These are phyloP conservation scores for Bombus soroeensis DNA, from an alignment of 1,140 invertebrate species.

Conservation along the genomic window DNA sequence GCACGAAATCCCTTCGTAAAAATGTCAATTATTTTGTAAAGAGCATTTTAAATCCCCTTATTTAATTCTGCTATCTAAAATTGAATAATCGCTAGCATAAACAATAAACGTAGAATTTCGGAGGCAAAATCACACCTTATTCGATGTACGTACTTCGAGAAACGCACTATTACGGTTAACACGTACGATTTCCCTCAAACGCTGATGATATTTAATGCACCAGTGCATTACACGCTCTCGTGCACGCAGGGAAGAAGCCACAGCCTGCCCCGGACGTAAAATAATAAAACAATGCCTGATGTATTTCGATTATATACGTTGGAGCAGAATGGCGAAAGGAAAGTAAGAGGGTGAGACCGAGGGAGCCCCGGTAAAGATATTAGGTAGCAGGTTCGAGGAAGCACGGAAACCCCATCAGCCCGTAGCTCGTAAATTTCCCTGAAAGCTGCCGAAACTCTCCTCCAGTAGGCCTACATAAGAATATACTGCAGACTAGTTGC, in stretches of 20 bases:
- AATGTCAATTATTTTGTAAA: not conserved
- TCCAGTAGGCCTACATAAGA: constrained; percentile 73
- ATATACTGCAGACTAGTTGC: constrained; percentile 72
- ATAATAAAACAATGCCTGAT: constrained; percentile 24
- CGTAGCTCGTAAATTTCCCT: constrained; percentile 76
- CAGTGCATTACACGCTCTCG: not conserved
- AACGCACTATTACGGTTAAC: not conserved
- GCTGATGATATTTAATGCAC: not conserved
- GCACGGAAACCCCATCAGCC: constrained; percentile 80
- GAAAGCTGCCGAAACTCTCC: constrained; percentile 75
- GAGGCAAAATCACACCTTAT: not conserved
- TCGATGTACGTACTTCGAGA: not conserved
- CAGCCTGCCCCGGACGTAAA: not conserved
- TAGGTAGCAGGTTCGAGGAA: constrained; percentile 71
- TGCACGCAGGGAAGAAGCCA: too few relatives aligned
- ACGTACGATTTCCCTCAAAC: not conserved
- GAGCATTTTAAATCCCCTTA: too few relatives aligned
- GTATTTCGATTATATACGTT: constrained; percentile 34
- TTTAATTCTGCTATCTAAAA: not conserved
- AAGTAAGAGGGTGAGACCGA: constrained; percentile 23
- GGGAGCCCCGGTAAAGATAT: constrained; percentile 75
- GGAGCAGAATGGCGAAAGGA: not conserved
- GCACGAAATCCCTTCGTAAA: not conserved
- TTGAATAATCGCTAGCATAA: not conserved
- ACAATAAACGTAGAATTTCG: not conserved